Evolutionary conservation across 1,140 invertebrate genomes (phyloP).

Genomic region (Ericerus pela): DNA sequence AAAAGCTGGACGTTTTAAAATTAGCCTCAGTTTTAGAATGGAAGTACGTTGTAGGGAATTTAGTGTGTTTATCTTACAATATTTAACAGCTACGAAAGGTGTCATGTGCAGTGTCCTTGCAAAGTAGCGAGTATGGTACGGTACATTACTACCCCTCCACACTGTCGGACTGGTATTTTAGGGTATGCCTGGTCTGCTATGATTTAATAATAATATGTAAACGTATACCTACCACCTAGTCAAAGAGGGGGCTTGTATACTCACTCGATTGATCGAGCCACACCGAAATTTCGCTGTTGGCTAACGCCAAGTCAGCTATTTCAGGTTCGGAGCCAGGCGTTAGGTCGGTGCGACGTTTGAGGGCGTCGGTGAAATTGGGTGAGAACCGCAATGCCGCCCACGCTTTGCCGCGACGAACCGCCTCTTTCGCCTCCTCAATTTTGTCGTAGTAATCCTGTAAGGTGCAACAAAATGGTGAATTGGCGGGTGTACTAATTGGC

Average conservation of each 20-base stretch:
- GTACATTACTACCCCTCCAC: no score
- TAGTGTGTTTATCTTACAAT: no score
- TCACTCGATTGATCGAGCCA: constrained; percentile 82
- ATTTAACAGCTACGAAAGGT: no score
- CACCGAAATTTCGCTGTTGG: constrained; percentile 63
- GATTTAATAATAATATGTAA: no score
- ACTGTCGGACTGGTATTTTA: no score
- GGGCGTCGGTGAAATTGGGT: constrained; percentile 67
- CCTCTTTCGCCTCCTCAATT: constrained; percentile 46
- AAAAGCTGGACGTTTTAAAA: no score
- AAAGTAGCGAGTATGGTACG: background rate
- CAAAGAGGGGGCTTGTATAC: no score
- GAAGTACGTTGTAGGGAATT: no score
- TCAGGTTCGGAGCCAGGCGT: constrained; percentile 42
- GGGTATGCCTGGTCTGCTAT: no score
- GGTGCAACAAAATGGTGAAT: background rate
- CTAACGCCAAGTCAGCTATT: constrained; percentile 59
- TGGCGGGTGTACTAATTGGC: no score
- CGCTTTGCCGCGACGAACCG: constrained; percentile 54
- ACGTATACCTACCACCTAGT: no score
- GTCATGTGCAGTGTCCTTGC: background rate
- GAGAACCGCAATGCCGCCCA: constrained; percentile 79
- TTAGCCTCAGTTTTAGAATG: no score
- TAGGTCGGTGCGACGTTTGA: constrained; percentile 51
- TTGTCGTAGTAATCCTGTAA: constrained; percentile 50